Percentiles rank a stretch among this genome's conserved stretches.
Conservation (phyloP, 2,797 vertebrate species). For the Columba guinea region DNA sequence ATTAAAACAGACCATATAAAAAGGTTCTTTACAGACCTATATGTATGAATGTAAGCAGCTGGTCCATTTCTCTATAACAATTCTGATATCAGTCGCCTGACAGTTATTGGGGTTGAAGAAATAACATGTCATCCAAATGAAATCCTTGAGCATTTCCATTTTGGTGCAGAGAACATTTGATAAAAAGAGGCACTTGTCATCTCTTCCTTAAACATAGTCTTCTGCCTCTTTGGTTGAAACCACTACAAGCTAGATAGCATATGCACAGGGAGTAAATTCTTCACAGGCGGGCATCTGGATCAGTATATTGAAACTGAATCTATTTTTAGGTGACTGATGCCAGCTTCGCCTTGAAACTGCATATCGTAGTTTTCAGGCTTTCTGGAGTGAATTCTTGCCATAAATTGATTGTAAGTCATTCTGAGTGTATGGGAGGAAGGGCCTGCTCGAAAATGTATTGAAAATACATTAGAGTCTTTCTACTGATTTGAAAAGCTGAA, state of each 20-base stretch:
- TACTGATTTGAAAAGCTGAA: slow-evolving; percentile 65
- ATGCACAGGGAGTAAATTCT: slow-evolving; percentile 54
- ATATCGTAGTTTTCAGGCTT: slow-evolving; percentile 48
- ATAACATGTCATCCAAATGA: slow-evolving; percentile 57
- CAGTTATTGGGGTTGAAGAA: neutral
- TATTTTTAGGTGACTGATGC: slow-evolving; percentile 62
- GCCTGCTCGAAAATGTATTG: slow-evolving; percentile 54
- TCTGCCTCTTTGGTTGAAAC: slow-evolving; percentile 61
- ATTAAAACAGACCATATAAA: neutral
- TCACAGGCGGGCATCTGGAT: slow-evolving; percentile 53
- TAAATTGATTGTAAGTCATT: slow-evolving; percentile 67
- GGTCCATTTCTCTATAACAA: slow-evolving; percentile 66
- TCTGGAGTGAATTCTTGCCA: slow-evolving; percentile 65
- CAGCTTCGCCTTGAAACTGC: slow-evolving; percentile 60
- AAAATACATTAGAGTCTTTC: slow-evolving; percentile 63
- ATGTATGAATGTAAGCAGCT: slow-evolving; percentile 65
- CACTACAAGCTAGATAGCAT: slow-evolving; percentile 45
- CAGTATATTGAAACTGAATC: slow-evolving; percentile 50
- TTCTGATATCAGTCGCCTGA: slow-evolving; percentile 60
- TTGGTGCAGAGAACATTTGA: slow-evolving; percentile 53
- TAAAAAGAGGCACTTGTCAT: slow-evolving; percentile 66
- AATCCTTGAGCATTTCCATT: slow-evolving; percentile 63
- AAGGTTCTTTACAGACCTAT: slow-evolving; percentile 65
- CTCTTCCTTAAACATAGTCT: slow-evolving; percentile 66
- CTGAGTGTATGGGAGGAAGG: slow-evolving; percentile 39